Conservation (phyloP, 2,113 vertebrate genomes). For the Naja naja region DNA sequence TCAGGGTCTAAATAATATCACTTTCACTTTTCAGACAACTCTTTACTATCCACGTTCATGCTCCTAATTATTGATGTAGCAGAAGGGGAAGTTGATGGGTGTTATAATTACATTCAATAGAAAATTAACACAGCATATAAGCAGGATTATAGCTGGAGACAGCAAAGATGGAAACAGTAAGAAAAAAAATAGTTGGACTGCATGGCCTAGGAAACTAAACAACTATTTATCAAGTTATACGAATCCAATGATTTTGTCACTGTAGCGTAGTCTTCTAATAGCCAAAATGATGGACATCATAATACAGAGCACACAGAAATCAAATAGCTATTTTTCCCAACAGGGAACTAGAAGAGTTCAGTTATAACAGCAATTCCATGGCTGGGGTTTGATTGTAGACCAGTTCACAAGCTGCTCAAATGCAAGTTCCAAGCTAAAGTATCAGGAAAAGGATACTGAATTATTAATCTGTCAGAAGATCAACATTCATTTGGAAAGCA, state of each 20-base stretch:
- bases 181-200: background rate
- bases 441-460: background rate
- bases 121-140: background rate
- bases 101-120: background rate
- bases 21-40: background rate
- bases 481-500: background rate
- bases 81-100: background rate
- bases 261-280: background rate
- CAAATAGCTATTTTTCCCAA: background rate
- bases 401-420: background rate
- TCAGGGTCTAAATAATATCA: background rate
- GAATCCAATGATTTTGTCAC: background rate
- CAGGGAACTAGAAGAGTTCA: background rate
- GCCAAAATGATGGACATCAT: background rate
- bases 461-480: background rate
- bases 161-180: background rate
- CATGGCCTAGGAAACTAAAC: background rate
- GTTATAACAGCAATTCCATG: background rate
- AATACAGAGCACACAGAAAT: background rate
- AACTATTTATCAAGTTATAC: background rate
- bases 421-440: background rate
- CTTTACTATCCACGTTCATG: background rate
- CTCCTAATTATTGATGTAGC: background rate
- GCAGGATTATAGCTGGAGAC: background rate
- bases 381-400: background rate